Conservation (phyloP, 2,797 vertebrate species). For the Eulemur albifrons region DNA sequence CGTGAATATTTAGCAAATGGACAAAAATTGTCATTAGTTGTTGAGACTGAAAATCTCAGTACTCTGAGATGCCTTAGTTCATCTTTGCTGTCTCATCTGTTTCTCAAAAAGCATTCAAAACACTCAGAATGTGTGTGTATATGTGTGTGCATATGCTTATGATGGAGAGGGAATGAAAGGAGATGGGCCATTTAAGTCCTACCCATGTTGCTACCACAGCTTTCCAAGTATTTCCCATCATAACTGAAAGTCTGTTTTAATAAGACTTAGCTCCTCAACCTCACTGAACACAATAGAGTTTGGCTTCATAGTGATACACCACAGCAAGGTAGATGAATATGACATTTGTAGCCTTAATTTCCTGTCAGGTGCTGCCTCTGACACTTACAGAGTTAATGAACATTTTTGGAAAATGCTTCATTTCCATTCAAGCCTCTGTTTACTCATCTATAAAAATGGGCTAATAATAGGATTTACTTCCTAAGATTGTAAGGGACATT, state of each 20-base stretch:
- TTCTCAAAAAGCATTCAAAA: neutral
- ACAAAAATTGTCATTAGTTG: neutral
- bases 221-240: neutral
- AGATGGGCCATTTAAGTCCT: neutral
- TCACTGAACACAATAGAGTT: neutral
- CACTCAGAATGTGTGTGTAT: neutral
- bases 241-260: neutral
- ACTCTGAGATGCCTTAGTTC: neutral
- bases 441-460: neutral
- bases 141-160: neutral
- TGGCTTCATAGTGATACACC: neutral
- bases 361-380: neutral
- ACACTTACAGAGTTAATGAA: neutral
- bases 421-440: neutral
- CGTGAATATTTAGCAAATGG: neutral
- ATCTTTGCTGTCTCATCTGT: neutral
- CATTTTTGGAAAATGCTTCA: neutral
- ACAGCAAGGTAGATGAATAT: neutral
- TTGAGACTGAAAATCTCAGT: neutral
- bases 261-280: neutral
- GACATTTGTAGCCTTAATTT: neutral
- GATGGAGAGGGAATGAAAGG: neutral
- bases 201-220: neutral
- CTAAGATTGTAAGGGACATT: neutral
- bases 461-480: neutral